phyloP scores from a whole-genome alignment of 2,797 vertebrate genomes.

The Lates japonicus region DNA sequence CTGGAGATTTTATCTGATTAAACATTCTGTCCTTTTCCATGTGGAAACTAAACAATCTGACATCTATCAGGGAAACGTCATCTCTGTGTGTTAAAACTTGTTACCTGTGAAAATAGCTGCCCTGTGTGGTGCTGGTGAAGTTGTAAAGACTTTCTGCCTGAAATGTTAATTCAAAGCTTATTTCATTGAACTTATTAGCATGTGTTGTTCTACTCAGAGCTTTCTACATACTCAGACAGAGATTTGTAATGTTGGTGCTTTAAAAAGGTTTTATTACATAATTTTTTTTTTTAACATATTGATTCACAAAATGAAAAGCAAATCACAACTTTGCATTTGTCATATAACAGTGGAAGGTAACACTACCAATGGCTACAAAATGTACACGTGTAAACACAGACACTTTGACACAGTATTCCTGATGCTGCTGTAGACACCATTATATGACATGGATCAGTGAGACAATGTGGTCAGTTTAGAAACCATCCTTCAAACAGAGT shows the following conservation, averaged over 20 bases:
- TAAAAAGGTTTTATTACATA: conserved; percentile 20
- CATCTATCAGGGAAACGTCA: too few relatives aligned
- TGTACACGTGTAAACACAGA: not conserved
- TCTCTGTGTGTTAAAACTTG: too few relatives aligned
- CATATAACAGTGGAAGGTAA: not conserved
- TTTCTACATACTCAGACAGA: not conserved
- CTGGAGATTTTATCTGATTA: too few relatives aligned
- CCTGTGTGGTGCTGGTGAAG: not conserved
- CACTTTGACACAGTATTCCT: not conserved
- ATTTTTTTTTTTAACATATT: conserved; percentile 8
- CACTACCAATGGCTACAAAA: not conserved
- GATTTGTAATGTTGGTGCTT: not conserved
- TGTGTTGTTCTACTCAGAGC: not conserved
- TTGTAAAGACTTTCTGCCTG: too few relatives aligned
- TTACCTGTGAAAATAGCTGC: too few relatives aligned
- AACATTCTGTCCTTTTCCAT: too few relatives aligned
- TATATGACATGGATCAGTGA: not conserved
- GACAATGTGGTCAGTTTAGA: not conserved
- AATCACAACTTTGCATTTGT: conserved; percentile 1
- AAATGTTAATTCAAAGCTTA: too few relatives aligned
- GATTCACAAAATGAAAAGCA: conserved; percentile 12
- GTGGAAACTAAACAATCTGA: too few relatives aligned
- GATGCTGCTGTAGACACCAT: conserved; percentile 4
- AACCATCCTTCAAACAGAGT: not conserved
- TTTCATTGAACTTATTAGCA: not conserved